Conservation (phyloP, 1,140 invertebrate species). For the Andrena cerasifolii region DNA sequence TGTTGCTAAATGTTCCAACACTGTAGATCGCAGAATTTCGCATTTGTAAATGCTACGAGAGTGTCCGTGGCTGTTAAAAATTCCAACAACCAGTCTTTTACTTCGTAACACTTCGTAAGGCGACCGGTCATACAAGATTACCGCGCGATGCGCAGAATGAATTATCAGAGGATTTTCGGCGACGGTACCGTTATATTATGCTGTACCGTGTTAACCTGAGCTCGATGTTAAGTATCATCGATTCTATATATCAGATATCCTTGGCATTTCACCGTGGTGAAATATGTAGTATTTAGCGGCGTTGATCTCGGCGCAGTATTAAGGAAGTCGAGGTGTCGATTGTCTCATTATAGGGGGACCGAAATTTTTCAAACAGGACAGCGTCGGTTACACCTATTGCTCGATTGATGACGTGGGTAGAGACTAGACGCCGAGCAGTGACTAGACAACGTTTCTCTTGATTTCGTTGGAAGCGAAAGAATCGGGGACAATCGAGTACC, state of each 20-base stretch:
- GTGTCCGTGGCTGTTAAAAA: neutral
- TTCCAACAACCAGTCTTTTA: neutral
- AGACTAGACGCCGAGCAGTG: slow-evolving; percentile 5
- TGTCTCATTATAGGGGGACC: neutral
- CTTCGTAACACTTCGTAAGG: slow-evolving; percentile 3
- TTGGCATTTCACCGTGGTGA: neutral
- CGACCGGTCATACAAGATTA: neutral
- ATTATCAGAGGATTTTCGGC: neutral
- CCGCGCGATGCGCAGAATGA: slow-evolving; percentile 30
- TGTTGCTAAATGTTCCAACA: neutral
- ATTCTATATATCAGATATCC: neutral
- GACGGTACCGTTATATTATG: slow-evolving; percentile 58
- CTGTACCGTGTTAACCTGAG: slow-evolving; percentile 39
- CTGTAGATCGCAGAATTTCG: neutral
- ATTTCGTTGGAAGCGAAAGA: neutral
- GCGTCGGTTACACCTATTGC: neutral
- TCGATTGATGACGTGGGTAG: slow-evolving; percentile 31
- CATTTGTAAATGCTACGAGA: neutral
- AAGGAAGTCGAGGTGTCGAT: neutral
- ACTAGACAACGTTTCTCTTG: neutral
- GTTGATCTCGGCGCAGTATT: neutral
- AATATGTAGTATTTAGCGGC: neutral
- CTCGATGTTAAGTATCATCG: neutral
- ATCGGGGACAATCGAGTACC: neutral
- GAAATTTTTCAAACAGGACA: slow-evolving; percentile 5